Evolutionary conservation across 2,113 vertebrate species (phyloP).

Genomic region (Rhinolophus ferrumequinum): DNA sequence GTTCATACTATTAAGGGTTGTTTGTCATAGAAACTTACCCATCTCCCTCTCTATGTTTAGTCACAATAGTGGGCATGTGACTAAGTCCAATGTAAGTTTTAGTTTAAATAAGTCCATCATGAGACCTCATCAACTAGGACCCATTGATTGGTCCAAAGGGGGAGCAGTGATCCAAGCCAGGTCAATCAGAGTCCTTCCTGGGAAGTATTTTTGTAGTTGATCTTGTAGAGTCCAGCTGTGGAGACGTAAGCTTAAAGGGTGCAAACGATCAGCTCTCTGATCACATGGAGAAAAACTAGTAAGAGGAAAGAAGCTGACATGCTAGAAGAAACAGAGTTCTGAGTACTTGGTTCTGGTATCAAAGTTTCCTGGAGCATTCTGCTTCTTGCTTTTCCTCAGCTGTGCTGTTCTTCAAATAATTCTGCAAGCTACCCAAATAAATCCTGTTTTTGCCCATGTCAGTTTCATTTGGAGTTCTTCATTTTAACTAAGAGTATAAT

Average conservation of each 20-base stretch:
- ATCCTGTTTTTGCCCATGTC: background rate
- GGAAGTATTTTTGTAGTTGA: background rate
- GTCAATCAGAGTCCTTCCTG: background rate
- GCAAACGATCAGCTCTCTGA: background rate
- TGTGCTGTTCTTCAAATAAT: background rate
- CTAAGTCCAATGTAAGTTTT: background rate
- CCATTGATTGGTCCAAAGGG: background rate
- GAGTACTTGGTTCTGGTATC: background rate
- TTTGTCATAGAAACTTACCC: background rate
- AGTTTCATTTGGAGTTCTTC: background rate
- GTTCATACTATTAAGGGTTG: background rate
- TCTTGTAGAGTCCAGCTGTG: background rate
- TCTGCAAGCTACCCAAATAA: background rate
- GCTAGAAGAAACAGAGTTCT: background rate
- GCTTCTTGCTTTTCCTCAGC: background rate
- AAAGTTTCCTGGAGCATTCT: background rate
- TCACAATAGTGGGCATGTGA: background rate
- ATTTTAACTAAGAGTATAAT: background rate
- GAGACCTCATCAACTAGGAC: background rate
- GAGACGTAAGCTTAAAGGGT: background rate
- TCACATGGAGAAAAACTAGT: background rate
- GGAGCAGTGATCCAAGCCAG: background rate
- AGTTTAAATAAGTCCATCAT: background rate
- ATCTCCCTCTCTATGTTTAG: background rate
- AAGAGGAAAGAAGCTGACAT: background rate